Evolutionary conservation across 2,113 vertebrate species (phyloP), one percentile per base, ranked within the genome.

Genomic region (Phalacrocorax pelagicus): DNA sequence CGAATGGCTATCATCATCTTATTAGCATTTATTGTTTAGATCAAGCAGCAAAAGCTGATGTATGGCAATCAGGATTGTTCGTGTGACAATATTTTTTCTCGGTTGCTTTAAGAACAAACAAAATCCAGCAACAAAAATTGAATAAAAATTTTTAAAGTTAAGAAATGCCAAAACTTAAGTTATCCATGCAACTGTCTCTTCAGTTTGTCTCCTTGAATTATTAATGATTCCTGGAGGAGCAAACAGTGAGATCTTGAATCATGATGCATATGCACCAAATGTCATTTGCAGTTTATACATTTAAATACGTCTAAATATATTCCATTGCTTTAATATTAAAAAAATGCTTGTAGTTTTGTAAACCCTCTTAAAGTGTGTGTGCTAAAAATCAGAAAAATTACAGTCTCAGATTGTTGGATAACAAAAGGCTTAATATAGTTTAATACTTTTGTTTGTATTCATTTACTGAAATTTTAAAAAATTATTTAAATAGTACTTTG

Each of bases 401-500:
- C 65, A 77, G 15, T 75, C 40, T 91, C 36, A 79, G 57, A 54
- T 42, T 81, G 36, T 69, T 77, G 15, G 71, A 23, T 82, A 61
- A 65, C 6, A 32, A n/a, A 72, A 71, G 14, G 6, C 5, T 78
- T 74, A 62, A 71, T 83, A 70, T 88, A 63, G 9, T 77, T 82
- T 90, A 70, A 91, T 55, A 52, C 8, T 81, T 23, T 80, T 47
- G 12, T 75, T 91, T 54, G 13, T 79, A 36, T 92, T 81, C 81
- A 23, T 77, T 88, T 73, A 92, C 46, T 65, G 58, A 93, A 14
- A 3, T 44, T 42, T 67, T 15, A 0, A 9, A 24, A 55, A 90
- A 81, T 96, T 94, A 82, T 92, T 94, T 92, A 47, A 93, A 89
- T 61, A 99, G 99, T 99, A 99, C 98, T 99, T 99, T 95, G 99